Percentiles rank a stretch among this genome's conserved stretches.
Evolutionary conservation across 2,888 invertebrate genomes (phyloP).

Genomic region (Neoascia interrupta): DNA sequence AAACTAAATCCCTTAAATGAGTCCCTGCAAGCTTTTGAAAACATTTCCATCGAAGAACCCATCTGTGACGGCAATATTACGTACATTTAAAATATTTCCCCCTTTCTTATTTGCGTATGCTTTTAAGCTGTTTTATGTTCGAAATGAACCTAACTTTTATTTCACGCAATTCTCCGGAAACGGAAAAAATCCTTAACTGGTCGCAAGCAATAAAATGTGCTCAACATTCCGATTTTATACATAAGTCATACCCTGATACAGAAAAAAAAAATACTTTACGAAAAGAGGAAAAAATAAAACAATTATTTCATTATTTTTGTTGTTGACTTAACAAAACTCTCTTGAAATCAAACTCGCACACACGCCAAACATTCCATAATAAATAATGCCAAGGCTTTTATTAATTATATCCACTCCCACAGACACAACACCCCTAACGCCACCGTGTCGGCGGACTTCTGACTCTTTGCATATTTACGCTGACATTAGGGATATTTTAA

Average conservation of each 20-base stretch:
- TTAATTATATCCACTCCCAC: constrained; percentile 19
- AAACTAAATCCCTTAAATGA: not conserved
- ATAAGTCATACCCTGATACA: not conserved
- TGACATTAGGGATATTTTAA: constrained; percentile 20
- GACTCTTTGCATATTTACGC: constrained; percentile 21
- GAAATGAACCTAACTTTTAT: not conserved
- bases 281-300: constrained; percentile 3
- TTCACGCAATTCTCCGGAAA: constrained; percentile 31
- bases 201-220: not conserved
- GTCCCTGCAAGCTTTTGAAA: not conserved
- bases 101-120: too few relatives aligned
- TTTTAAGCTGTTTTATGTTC: not conserved
- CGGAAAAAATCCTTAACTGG: not conserved
- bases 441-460: not conserved
- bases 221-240: not conserved
- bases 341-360: constrained; percentile 5
- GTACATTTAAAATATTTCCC: too few relatives aligned
- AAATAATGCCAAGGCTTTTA: constrained; percentile 14
- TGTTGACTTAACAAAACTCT: not conserved
- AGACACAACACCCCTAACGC: too few relatives aligned
- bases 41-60: not conserved
- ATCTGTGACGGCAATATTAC: not conserved
- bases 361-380: constrained; percentile 12
- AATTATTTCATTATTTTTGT: constrained; percentile 10
- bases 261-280: not conserved